These are phyloP conservation scores for Conistra vaccinii DNA, from an alignment of 2,888 invertebrate genomes.

Conservation along the genomic window DNA sequence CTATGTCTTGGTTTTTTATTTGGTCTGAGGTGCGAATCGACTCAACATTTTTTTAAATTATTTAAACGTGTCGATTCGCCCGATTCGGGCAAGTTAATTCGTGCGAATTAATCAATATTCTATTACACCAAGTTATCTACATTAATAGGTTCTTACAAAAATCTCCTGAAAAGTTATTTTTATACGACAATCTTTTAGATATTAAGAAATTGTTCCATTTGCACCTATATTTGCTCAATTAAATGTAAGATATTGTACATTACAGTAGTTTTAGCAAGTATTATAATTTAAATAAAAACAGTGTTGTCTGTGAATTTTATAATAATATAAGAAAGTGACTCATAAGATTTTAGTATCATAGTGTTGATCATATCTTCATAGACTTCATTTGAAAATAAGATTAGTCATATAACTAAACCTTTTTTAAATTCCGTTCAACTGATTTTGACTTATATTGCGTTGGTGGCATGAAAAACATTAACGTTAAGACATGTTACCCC, in stretches of 20 bases:
- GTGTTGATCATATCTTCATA: too few species aligned
- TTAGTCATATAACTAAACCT: too few species aligned
- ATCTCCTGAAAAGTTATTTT: conserved; percentile 70
- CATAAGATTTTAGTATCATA: not conserved
- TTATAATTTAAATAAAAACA: not conserved
- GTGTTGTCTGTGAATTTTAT: conserved; percentile 23
- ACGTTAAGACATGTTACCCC: too few species aligned
- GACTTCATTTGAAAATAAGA: too few species aligned
- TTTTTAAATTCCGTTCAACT: too few species aligned
- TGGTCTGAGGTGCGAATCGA: too few species aligned
- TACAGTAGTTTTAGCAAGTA: conserved; percentile 18
- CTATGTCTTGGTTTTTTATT: too few species aligned
- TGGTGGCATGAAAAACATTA: too few species aligned
- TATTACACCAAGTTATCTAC: not conserved
- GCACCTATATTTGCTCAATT: conserved; percentile 87
- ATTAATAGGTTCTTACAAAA: conserved; percentile 1
- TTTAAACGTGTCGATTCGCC: too few species aligned
- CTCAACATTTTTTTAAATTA: too few species aligned
- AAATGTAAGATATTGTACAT: conserved; percentile 53
- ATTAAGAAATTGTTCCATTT: conserved; percentile 71
- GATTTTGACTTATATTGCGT: too few species aligned
- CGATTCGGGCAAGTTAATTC: not conserved
- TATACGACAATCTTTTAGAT: conserved; percentile 28
- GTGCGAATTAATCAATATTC: not conserved
- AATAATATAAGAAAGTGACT: not conserved